Evolutionary conservation across 2,888 invertebrate genomes (phyloP), one percentile per base, ranked within the genome.

Genomic region (Silvanus unidentatus): DNA sequence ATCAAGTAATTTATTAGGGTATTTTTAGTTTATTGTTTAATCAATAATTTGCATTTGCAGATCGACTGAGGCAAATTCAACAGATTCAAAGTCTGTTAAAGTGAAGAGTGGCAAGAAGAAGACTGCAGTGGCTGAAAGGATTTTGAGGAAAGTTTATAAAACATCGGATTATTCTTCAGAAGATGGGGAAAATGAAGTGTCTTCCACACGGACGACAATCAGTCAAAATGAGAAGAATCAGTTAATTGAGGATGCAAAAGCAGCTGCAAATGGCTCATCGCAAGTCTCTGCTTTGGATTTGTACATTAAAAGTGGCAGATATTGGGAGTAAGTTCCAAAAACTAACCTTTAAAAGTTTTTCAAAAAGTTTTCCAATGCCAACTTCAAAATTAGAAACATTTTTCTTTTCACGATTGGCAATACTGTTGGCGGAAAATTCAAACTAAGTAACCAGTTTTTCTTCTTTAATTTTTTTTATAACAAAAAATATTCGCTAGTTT

Each of bases 301-400:
- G 50, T 88, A 88, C 70, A 84, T 81, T 70, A 79, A 81, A 69
- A 85, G 86, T 27, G 85, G 85, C 45, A 86, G 88, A 69, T 88
- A 88, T 74, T 88, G 88, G 88, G 87, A 88, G 88, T 88, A 62
- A 78, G 87, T 81, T 52, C 36, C 28, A n/a, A n/a, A 32, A 38
- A 41, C 38, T 40, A 1, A 5, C 2, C n/a, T n/a, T n/a, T 2
- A 22, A 16, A 16, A 8, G 3, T 40, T 44, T 44, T 40, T 44
- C n/a, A n/a, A n/a, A n/a, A n/a, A n/a, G n/a, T n/a, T n/a, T n/a
- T n/a, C n/a, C n/a, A n/a, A n/a, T n/a, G n/a, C n/a, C n/a, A n/a
- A n/a, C n/a, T n/a, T n/a, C n/a, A n/a, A n/a, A n/a, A n/a, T n/a
- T n/a, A n/a, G n/a, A n/a, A n/a, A n/a, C n/a, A n/a, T n/a, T n/a